phyloP scores from a whole-genome alignment of 2,113 vertebrate species.

The Limnothrissa miodon region DNA sequence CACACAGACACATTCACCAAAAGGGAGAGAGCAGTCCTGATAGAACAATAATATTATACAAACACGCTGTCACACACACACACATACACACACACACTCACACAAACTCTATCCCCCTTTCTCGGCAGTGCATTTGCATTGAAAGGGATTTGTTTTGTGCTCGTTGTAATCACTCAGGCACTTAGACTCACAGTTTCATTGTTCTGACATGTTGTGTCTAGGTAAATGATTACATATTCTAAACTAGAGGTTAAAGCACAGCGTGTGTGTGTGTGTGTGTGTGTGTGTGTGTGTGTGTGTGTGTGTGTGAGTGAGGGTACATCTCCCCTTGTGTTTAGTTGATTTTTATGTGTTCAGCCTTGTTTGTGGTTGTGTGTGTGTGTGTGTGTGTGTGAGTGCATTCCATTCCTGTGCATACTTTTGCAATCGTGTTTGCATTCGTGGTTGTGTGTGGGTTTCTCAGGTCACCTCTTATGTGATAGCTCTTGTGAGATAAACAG shows the following conservation, averaged over 20 bases:
- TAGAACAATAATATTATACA: neutral
- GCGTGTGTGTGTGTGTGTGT: neutral
- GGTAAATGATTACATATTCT: neutral
- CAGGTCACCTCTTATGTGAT: neutral
- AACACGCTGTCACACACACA: neutral
- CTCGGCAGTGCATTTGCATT: slow-evolving; percentile 2
- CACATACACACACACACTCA: neutral
- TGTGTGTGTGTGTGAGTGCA: neutral
- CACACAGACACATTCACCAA: slow-evolving; percentile 13
- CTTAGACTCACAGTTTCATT: neutral
- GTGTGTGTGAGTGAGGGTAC: slow-evolving; percentile 21
- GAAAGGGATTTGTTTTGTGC: slow-evolving; percentile 12
- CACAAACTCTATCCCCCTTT: neutral
- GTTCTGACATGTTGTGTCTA: neutral
- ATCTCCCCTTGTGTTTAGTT: too few species aligned
- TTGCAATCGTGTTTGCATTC: neutral
- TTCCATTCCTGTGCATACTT: too few species aligned
- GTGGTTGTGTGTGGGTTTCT: neutral
- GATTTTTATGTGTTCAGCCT: neutral
- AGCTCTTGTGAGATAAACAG: slow-evolving; percentile 5
- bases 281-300: slow-evolving; percentile 21
- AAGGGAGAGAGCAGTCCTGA: too few species aligned
- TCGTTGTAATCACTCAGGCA: neutral
- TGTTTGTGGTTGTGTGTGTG: too few species aligned
- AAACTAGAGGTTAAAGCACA: neutral